Base-by-base conservation (phyloP, 2,113 vertebrate species). In the Chinchilla lanigera region DNA sequence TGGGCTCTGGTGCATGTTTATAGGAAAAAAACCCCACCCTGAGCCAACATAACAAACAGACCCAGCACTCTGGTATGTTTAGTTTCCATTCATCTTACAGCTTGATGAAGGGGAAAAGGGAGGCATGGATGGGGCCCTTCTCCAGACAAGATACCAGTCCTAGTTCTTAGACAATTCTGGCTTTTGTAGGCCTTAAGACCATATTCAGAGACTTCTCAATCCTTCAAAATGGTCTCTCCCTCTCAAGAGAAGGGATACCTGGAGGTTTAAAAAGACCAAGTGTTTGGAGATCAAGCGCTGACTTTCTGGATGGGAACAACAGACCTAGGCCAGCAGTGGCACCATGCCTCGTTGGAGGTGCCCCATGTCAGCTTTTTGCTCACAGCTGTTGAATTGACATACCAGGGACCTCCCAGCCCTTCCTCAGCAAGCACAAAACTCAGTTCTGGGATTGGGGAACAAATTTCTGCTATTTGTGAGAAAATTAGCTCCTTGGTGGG, bases 161-260 rank as follows among this genome's bases (percentile, higher is more conserved):
- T 93, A 94, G 87, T 80, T 95, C 89, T 97, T 95, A 89, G 94
- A 98, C 96, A 98, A 98, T 97, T 93, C 93, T 97, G 91, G 86
- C 95, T 98, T 98, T 93, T 98, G 93, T 97, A 90, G 90, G 69
- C 93, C 94, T 98, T 96, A 98, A 97, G 98, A 97, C 96, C 81
- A 97, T 97, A 97, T 98, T 98, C 98, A 98, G 90, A 97, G 95
- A 12, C 81, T 88, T 96, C 90, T 11, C n/a, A 54, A 89, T 58
- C 82, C 94, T 95, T 86, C 58, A 94, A 63, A 9, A 54, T 90
- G 80, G 69, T 87, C 44, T n/a, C 61, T 94, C 75, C 81, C 81
- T 96, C 75, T 94, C 84, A 96, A 90, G 69, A 89, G 88, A 97
- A 97, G 85, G 65, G 47, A 73, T 96, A 95, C 86, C 77, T 98